These are phyloP conservation scores for Pogonocichla stellata DNA, from an alignment of 2,113 vertebrate genomes.

Conservation along the genomic window DNA sequence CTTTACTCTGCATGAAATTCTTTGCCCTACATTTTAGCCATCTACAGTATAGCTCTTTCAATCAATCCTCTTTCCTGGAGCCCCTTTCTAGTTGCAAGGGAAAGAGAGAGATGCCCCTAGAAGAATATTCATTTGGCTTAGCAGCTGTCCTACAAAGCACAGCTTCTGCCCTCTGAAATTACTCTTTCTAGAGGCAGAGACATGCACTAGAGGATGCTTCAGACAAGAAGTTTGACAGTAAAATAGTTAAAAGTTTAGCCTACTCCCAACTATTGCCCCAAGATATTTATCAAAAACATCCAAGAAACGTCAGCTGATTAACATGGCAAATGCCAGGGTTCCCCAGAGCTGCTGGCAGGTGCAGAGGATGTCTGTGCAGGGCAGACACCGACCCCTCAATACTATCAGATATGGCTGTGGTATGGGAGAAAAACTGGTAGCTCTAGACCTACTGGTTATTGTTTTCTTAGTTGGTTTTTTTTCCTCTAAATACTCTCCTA, in stretches of 20 bases:
- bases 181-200: background rate
- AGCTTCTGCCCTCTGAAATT: background rate
- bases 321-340: background rate
- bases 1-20: background rate
- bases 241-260: background rate
- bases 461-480: background rate
- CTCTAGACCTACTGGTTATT: background rate
- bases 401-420: background rate
- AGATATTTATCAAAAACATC: background rate
- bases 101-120: background rate
- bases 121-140: background rate
- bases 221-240: background rate
- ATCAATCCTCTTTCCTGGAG: background rate
- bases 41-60: background rate
- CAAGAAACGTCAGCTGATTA: background rate
- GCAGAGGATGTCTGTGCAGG: background rate
- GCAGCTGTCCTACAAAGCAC: background rate
- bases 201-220: background rate
- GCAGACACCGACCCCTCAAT: rapidly evolving
- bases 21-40: background rate
- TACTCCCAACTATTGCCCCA: background rate
- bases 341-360: background rate
- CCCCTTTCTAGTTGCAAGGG: background rate
- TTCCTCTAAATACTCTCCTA: background rate
- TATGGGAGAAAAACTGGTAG: background rate